Percentiles rank a stretch among this genome's conserved stretches.
Conservation (phyloP, 2,797 vertebrate species). For the Mormyrops boulengeri region DNA sequence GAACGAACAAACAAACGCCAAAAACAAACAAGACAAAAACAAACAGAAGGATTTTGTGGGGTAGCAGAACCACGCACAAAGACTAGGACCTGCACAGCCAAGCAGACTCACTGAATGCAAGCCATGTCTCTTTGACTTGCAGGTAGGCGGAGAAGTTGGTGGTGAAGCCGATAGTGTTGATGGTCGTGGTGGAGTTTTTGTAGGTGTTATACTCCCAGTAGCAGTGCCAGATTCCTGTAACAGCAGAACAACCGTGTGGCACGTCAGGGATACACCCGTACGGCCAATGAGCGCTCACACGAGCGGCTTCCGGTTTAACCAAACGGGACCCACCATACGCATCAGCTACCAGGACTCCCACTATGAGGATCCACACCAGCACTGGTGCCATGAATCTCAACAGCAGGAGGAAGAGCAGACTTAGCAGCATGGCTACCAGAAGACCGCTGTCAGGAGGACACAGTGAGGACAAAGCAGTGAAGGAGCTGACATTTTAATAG, state of each 20-base stretch:
- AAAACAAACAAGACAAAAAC: not conserved
- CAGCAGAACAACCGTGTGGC: not conserved
- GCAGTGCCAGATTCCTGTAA: conserved; percentile 78
- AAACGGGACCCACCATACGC: conserved; percentile 65
- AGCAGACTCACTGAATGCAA: conserved; percentile 71
- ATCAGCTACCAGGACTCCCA: conserved; percentile 65
- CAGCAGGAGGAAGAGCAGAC: conserved; percentile 76
- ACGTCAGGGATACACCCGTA: not conserved
- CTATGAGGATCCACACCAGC: conserved; percentile 75
- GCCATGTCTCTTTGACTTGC: conserved; percentile 79
- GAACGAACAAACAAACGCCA: not conserved
- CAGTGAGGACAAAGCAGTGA: not conserved
- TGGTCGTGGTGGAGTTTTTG: conserved; percentile 43
- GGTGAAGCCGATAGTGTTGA: conserved; percentile 66
- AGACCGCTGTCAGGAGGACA: conserved; percentile 57
- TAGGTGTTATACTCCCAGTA: conserved; percentile 67
- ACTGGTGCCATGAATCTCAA: conserved; percentile 70
- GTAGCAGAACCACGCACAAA: not conserved
- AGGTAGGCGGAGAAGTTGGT: conserved; percentile 66
- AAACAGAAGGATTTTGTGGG: not conserved
- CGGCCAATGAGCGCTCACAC: not conserved
- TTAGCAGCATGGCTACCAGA: conserved; percentile 71
- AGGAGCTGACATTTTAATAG: not conserved
- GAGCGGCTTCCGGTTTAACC: not conserved
- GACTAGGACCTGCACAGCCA: not conserved